Conservation (phyloP, 2,797 vertebrate genomes). For the Argentina silus region DNA sequence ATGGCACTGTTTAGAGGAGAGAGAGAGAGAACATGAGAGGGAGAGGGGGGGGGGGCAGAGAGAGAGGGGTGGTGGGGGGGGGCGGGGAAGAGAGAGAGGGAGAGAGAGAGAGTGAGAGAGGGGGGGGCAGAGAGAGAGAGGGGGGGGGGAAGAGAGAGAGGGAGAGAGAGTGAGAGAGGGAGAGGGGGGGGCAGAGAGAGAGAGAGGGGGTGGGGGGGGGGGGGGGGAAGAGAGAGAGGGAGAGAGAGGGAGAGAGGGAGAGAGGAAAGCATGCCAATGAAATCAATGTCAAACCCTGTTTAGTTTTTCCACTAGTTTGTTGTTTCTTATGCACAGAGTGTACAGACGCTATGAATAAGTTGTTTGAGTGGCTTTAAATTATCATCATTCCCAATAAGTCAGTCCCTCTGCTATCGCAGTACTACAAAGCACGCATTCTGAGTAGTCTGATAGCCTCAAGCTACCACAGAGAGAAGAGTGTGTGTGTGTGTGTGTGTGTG, state of each 20-base stretch:
- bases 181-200: conserved; percentile 62
- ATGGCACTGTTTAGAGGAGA: conserved; percentile 66
- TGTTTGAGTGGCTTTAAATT: too few species aligned
- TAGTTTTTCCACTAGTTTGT: background rate
- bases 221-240: background rate
- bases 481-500: too few species aligned
- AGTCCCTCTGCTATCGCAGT: conserved; percentile 6
- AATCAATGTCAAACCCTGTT: conserved; percentile 41
- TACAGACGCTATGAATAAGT: conserved; percentile 74
- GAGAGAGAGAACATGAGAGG: conserved; percentile 57
- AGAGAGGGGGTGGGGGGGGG: conserved; percentile 58
- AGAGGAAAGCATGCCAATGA: conserved; percentile 32
- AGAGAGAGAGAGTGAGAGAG: conserved; percentile 34
- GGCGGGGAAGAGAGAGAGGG: conserved; percentile 13
- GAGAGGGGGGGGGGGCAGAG: conserved; percentile 20
- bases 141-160: background rate
- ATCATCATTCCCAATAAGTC: too few species aligned
- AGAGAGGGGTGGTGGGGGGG: too few species aligned
- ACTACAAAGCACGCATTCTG: conserved; percentile 61
- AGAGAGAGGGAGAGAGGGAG: background rate
- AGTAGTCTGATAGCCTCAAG: conserved; percentile 43
- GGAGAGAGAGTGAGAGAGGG: conserved; percentile 36
- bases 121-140: background rate
- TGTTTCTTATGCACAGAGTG: conserved; percentile 70
- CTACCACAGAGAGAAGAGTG: background rate